Conservation (phyloP, 1,140 invertebrate species). For the Wiebesia pumilae region DNA sequence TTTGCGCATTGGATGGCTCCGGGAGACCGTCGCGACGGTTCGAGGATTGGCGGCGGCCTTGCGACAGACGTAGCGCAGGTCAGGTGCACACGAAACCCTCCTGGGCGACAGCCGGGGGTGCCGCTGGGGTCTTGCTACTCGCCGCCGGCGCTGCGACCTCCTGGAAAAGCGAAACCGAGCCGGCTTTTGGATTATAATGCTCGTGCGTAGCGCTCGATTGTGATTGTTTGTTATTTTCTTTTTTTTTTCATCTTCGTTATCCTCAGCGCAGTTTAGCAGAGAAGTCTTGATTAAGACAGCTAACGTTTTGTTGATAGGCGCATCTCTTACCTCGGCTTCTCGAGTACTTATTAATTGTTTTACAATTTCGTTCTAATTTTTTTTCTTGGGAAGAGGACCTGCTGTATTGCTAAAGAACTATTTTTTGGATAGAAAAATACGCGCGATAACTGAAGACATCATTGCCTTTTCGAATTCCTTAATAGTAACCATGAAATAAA, state of each 20-base stretch:
- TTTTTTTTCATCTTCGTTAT: neutral
- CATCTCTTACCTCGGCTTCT: neutral
- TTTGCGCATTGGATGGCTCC: conserved; percentile 67
- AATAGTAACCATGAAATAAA: no score
- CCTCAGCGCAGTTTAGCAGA: neutral
- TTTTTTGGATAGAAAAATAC: conserved; percentile 44
- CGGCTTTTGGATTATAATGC: conserved; percentile 26
- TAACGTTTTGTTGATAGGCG: neutral
- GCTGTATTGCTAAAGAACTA: neutral
- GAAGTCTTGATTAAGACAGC: neutral
- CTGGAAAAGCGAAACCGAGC: conserved; percentile 23
- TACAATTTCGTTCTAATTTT: neutral
- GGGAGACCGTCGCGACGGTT: conserved; percentile 61
- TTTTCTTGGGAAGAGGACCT: neutral
- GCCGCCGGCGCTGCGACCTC: conserved; percentile 7
- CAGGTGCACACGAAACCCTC: conserved; percentile 71
- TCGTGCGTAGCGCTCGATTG: neutral
- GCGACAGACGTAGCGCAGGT: conserved; percentile 56
- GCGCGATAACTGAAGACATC: neutral
- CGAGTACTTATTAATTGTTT: neutral
- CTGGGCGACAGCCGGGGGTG: conserved; percentile 65
- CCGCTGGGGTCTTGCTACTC: conserved; percentile 40
- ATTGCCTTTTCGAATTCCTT: neutral
- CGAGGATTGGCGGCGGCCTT: conserved; percentile 55
- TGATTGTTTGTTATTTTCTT: neutral